These are phyloP conservation scores for Clunio marinus DNA, from an alignment of 2,888 invertebrate genomes.

Conservation along the genomic window DNA sequence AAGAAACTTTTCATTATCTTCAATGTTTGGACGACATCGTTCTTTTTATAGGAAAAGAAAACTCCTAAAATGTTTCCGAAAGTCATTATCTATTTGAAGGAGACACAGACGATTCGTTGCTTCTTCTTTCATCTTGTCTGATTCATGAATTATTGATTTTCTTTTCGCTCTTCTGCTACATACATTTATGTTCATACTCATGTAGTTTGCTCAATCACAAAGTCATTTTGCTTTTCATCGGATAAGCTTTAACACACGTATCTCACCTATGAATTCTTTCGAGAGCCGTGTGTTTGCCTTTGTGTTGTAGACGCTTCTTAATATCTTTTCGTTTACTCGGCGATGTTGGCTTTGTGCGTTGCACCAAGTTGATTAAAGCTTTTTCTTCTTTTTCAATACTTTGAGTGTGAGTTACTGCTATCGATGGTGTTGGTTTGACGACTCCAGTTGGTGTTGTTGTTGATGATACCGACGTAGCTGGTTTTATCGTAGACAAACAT, in stretches of 20 bases:
- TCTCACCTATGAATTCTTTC: slow-evolving; percentile 30
- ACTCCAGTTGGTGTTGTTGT: slow-evolving; percentile 32
- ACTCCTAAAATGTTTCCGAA: too few species aligned
- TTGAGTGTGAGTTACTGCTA: slow-evolving; percentile 58
- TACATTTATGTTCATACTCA: too few species aligned
- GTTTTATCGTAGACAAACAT: slow-evolving; percentile 15
- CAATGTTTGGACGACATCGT: too few species aligned
- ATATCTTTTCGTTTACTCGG: slow-evolving; percentile 49
- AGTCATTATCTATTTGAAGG: too few species aligned
- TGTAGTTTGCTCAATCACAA: too few species aligned
- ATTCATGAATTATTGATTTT: background rate
- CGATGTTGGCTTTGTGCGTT: slow-evolving; percentile 53
- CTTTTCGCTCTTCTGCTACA: too few species aligned
- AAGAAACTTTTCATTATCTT: too few species aligned
- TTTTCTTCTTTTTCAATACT: slow-evolving; percentile 54
- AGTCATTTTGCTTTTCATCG: background rate
- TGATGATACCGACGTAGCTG: background rate
- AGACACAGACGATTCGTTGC: too few species aligned
- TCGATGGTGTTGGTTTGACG: slow-evolving; percentile 51
- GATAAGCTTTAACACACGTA: background rate
- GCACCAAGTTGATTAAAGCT: slow-evolving; percentile 40
- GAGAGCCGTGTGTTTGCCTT: slow-evolving; percentile 24
- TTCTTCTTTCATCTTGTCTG: background rate
- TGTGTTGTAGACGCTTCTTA: slow-evolving; percentile 30
- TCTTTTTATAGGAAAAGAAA: too few species aligned